Conservation (phyloP, 64 coral and sea anemone species). For the Astreopora myriophthalma region DNA sequence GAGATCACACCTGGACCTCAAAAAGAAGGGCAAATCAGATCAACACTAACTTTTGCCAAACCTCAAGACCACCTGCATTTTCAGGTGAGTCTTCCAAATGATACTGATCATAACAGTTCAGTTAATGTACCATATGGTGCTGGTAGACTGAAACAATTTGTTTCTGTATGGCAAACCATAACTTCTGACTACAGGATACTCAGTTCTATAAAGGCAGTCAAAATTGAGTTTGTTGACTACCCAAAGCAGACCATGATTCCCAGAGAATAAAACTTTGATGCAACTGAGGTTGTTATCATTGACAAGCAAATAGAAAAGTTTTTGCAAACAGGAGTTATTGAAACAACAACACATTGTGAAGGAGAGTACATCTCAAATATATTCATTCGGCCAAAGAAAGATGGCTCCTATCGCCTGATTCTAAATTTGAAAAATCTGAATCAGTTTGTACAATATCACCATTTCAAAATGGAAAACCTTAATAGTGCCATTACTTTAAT, state of each 20-base stretch:
- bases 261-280: conserved; percentile 19
- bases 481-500: conserved; percentile 46
- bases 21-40: too few species aligned
- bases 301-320: conserved; percentile 46
- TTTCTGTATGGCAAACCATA: conserved; percentile 46
- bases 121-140: conserved; percentile 13
- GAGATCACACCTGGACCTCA: too few species aligned
- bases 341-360: conserved; percentile 11
- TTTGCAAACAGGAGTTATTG: conserved; percentile 48
- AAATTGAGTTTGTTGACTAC: conserved; percentile 65
- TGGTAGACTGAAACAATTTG: conserved; percentile 65
- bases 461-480: conserved; percentile 70
- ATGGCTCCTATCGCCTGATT: too few species aligned
- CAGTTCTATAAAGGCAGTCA: conserved; percentile 14
- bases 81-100: too few species aligned
- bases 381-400: too few species aligned
- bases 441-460: conserved; percentile 59
- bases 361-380: conserved; percentile 61
- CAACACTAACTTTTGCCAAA: too few species aligned
- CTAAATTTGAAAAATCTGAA: too few species aligned
- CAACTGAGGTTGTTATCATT: conserved; percentile 34
- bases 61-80: too few species aligned
- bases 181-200: conserved; percentile 59
- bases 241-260: conserved; percentile 43
- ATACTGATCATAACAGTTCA: conserved; percentile 17